These are phyloP conservation scores for Pogonognathellus flavescens DNA, from an alignment of 1,140 invertebrate species.

Conservation along the genomic window DNA sequence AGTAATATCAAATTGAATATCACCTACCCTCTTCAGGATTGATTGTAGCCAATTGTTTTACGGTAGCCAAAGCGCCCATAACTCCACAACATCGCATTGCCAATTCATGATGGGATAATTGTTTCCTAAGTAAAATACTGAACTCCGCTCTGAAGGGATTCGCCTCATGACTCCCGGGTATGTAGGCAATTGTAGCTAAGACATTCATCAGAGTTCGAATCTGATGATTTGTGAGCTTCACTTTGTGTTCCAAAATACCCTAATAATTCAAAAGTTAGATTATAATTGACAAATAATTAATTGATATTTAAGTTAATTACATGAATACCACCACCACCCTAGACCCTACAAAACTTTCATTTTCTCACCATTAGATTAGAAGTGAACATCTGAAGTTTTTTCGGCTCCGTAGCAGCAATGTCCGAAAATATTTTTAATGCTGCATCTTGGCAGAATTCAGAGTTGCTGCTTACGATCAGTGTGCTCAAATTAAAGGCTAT, in stretches of 20 bases:
- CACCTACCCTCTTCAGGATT: slow-evolving; percentile 34
- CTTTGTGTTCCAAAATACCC: slow-evolving; percentile 55
- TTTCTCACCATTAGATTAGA: slow-evolving; percentile 61
- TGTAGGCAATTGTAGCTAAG: slow-evolving; percentile 59
- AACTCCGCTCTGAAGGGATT: slow-evolving; percentile 60
- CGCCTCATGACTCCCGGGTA: slow-evolving; percentile 52
- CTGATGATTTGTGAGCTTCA: slow-evolving; percentile 54
- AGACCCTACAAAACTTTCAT: too few species aligned
- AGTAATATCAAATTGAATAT: neutral
- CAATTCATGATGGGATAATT: slow-evolving; percentile 53
- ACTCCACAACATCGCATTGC: slow-evolving; percentile 61
- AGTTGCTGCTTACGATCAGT: neutral
- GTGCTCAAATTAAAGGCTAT: slow-evolving; percentile 12
- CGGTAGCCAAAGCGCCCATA: slow-evolving; percentile 61
- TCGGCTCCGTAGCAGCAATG: slow-evolving; percentile 40
- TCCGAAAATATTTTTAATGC: slow-evolving; percentile 55
- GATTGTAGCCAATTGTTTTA: slow-evolving; percentile 51
- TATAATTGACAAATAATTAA: too few species aligned
- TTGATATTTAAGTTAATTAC: too few species aligned
- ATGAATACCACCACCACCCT: too few species aligned
- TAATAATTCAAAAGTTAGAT: slow-evolving; percentile 47
- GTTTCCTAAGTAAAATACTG: slow-evolving; percentile 63
- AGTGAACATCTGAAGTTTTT: slow-evolving; percentile 58
- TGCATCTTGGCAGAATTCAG: neutral
- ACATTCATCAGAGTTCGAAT: slow-evolving; percentile 61